A percentile compares a stretch with the other conserved stretches of the same genome.
Evolutionary conservation across 1,140 invertebrate genomes (phyloP).

Genomic region (Diachasmimorpha longicaudata): DNA sequence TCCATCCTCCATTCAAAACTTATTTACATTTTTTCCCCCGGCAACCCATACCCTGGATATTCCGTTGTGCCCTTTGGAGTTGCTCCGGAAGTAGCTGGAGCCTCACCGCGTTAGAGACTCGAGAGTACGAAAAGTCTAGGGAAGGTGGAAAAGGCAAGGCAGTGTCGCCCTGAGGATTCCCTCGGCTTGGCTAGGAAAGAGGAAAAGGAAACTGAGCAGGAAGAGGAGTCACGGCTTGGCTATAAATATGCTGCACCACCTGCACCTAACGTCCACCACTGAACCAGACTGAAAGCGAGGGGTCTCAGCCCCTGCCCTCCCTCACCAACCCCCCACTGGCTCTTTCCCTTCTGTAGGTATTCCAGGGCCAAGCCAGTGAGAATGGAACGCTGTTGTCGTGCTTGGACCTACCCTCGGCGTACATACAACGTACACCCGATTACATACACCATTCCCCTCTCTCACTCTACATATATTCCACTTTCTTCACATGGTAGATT

Average conservation of each 20-base stretch:
- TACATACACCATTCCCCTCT: constrained; percentile 11
- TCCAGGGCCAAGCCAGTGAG: neutral
- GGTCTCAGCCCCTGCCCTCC: neutral
- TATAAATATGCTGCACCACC: constrained; percentile 61
- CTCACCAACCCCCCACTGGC: neutral
- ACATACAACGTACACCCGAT: constrained; percentile 20
- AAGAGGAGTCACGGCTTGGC: constrained; percentile 60
- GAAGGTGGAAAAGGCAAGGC: neutral
- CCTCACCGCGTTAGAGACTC: neutral
- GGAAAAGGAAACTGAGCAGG: constrained; percentile 41
- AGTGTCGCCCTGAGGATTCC: constrained; percentile 1
- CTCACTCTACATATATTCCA: neutral
- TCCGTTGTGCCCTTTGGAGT: neutral
- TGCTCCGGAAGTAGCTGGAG: neutral
- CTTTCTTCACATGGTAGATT: constrained; percentile 13
- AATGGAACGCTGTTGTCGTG: constrained; percentile 16
- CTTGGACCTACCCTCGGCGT: constrained; percentile 11
- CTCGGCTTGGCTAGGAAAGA: neutral
- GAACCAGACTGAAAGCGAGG: constrained; percentile 39
- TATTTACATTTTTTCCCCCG: neutral
- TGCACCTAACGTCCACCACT: constrained; percentile 57
- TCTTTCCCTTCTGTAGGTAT: neutral
- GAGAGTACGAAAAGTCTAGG: neutral
- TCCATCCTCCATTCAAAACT: neutral
- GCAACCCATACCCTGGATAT: neutral